Base-by-base conservation (phyloP, 2,797 vertebrate genomes). In the Phaenicophaeus curvirostris region DNA sequence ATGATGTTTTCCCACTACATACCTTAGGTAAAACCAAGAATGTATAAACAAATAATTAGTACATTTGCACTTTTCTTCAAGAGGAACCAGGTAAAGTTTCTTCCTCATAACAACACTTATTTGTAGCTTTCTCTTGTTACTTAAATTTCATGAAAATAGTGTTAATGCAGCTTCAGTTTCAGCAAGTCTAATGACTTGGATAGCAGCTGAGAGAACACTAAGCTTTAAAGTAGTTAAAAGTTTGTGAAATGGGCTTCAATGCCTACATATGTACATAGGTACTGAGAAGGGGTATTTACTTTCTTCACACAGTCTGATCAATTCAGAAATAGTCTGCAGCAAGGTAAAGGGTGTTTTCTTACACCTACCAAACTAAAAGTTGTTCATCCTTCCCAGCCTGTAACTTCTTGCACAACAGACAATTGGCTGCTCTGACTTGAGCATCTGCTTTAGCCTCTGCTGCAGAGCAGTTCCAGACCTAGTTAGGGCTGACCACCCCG, bases 1-100 rank as follows among this genome's bases (percentile, higher is more conserved):
- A 31, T 41, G 7, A 30, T 66, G 39, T 44, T 88, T 81, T 91
- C 33, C 62, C 55, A 67, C 46, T 87, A 39, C 23, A 5, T 48
- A 87, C 30, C 14, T 63, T 77, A 48, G 28, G 21, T 71, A 77
- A 90, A 94, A 21, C 67, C 46, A 90, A 80, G 87, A 92, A 89
- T 72, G 61, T 89, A 63, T 54, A 19, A 93, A 83, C 15, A 33
- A 88, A 17, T 73, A 62, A 59, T 67, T 39, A 75, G 27, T 79
- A 66, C 9, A 21, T 42, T 87, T 96, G 89, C 87, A 92, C 87
- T 93, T 93, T 82, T 63, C 15, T 69, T 87, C 11, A 79, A 48
- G 46, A 62, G 71, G 80, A 93, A 89, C 61, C 24, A 68, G 37
- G 42, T 66, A 41, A 65, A 41, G 6, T 81, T 80, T 8, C 44